A percentile compares a stretch with the other conserved stretches of the same genome.
phyloP scores from a whole-genome alignment of 2,113 vertebrate genomes.

The Platycercus adscitus region DNA sequence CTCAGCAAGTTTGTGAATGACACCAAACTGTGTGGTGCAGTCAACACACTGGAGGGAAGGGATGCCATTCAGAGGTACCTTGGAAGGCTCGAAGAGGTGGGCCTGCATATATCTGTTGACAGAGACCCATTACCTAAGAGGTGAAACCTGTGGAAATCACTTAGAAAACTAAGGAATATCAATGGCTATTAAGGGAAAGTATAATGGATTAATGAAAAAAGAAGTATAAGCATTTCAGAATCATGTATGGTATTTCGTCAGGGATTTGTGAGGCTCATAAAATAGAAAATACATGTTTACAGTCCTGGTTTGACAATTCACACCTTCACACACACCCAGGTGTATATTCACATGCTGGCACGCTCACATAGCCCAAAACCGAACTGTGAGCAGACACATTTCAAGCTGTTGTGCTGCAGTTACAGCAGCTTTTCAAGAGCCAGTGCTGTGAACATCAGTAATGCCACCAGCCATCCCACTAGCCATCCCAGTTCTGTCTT shows the following conservation, averaged over 20 bases:
- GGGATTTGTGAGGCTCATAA: not conserved
- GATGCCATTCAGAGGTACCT: not conserved
- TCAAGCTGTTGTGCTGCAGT: not conserved
- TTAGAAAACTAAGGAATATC: not conserved
- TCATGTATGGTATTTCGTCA: not conserved
- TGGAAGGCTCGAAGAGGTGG: not conserved
- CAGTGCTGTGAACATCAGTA: not conserved
- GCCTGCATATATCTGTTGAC: not conserved
- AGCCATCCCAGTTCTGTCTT: not conserved
- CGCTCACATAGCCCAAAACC: too few species aligned
- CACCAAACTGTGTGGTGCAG: not conserved
- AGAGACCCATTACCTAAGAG: not conserved
- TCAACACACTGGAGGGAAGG: not conserved
- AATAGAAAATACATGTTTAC: not conserved
- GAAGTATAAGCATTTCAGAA: not conserved
- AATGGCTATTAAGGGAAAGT: not conserved
- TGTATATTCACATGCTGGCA: rapidly evolving
- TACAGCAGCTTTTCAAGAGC: not conserved
- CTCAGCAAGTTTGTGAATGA: not conserved
- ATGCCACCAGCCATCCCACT: not conserved
- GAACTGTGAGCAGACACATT: not conserved
- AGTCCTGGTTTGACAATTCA: not conserved
- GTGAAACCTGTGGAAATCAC: not conserved
- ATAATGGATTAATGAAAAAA: not conserved
- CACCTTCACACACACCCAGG: not conserved